Percentiles rank a stretch among this genome's conserved stretches.
Evolutionary conservation across 2,797 vertebrate genomes (phyloP).

Genomic region (Alca torda): DNA sequence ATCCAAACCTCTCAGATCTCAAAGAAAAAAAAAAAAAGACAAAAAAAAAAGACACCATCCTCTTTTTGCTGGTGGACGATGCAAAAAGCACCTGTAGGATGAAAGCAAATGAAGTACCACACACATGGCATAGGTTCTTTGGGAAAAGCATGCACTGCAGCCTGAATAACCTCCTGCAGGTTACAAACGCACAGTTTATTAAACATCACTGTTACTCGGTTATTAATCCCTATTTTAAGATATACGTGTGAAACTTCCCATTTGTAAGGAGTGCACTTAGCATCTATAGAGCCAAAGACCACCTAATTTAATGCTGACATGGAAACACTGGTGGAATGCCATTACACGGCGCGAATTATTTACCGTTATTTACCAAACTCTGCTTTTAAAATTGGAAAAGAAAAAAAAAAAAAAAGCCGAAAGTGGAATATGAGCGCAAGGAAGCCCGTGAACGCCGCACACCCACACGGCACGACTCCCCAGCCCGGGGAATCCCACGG

Average conservation of each 20-base stretch:
- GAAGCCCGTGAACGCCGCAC: background rate
- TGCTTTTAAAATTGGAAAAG: background rate
- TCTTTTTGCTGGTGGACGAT: constrained; percentile 22
- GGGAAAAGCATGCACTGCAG: background rate
- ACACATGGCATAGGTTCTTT: background rate
- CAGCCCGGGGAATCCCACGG: background rate
- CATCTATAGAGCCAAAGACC: background rate
- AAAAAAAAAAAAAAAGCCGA: background rate
- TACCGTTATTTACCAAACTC: background rate
- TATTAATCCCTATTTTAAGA: background rate
- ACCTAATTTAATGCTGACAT: background rate
- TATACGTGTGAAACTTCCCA: background rate
- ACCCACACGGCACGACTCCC: background rate
- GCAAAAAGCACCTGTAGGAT: constrained; percentile 41
- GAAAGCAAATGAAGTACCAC: constrained; percentile 4
- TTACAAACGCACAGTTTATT: constrained; percentile 18
- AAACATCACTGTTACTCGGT: background rate
- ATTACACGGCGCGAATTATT: background rate
- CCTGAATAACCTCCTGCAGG: constrained; percentile 26
- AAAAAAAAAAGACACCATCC: background rate
- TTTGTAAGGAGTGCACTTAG: background rate
- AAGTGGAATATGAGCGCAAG: background rate
- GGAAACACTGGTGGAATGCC: background rate
- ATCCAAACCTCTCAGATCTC: constrained; percentile 1
- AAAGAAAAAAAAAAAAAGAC: background rate